These are phyloP conservation scores for Oasisia sp. DNA, from an alignment of 2,888 invertebrate species.

Conservation along the genomic window DNA sequence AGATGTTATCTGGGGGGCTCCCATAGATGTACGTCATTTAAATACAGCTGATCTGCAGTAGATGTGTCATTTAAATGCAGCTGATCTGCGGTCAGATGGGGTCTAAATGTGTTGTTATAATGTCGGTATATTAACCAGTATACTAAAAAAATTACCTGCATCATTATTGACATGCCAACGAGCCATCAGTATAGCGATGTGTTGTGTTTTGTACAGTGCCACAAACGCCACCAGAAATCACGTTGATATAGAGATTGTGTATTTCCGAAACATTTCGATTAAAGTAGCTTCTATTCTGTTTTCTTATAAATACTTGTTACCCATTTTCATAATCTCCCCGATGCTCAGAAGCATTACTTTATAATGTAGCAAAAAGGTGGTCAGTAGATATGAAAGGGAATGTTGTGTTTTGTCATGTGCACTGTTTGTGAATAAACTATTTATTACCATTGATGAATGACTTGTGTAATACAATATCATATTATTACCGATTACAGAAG, in stretches of 20 bases:
- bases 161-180: neutral
- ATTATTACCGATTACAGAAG: neutral
- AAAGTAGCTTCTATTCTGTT: neutral
- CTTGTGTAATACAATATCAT: neutral
- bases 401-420: neutral
- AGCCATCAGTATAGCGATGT: neutral
- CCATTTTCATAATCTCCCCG: neutral
- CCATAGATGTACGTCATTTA: too few relatives aligned
- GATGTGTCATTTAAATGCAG: too few relatives aligned
- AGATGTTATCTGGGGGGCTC: too few relatives aligned
- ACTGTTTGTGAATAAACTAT: constrained; percentile 17
- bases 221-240: neutral
- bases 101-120: neutral
- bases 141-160: neutral
- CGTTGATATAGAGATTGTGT: neutral
- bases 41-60: too few relatives aligned
- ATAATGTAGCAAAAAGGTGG: neutral
- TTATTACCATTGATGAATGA: neutral
- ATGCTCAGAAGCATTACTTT: neutral
- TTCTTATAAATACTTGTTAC: neutral
- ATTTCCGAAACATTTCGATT: neutral
- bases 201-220: neutral
- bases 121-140: neutral
- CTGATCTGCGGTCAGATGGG: too few relatives aligned
- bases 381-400: neutral